Evolutionary conservation across 2,797 vertebrate species (phyloP), one percentile per base, ranked within the genome.

Genomic region (Thunnus albacares): DNA sequence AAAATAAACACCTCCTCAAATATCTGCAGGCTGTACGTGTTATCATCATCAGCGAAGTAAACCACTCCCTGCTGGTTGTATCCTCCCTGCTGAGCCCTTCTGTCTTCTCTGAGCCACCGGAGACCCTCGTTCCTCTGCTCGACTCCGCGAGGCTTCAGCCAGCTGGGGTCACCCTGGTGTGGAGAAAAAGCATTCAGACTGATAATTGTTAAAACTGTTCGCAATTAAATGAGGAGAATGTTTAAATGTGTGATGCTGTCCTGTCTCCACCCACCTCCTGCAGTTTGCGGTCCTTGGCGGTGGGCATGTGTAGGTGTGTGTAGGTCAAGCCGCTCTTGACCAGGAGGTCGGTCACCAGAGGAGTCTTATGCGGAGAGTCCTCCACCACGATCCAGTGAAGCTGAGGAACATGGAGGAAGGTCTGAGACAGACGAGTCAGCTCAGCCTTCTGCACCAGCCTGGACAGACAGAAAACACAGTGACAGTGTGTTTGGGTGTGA

Each of bases 1-100:
- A 28, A 61, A 17, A 65, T 5, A 8, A 35, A 63, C 88, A 99
- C 98, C 97, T 99, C 98, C 80, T 99, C 97, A 90, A 99, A 99
- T 79, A 99, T 94, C 91, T 97, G 96, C 91, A 98, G 91, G 92
- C 98, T 99, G 87, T 99, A 99, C 0, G 98, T 99, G 93, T 99
- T 99, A 83, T 99, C 98, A 17, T 99, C 98, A 1, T 99, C 98
- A 0, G 98, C 98, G 80, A 99, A 99, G 84, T 99, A 99, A 22
- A 99, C 97, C 1, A 98, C 98, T 0, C 96, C 98, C 81, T 95
- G 84, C 17, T 97, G 89, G 83, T 78, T 87, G 63, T 90, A 85
- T 17, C 84, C 86, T 61, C 88, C 87, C 56, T 88, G 73, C 80
- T 90, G 82, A 66, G 88, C 78, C 84, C 81, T 72, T 55, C 92